Evolutionary conservation across 2,113 vertebrate genomes (phyloP), one percentile per base, ranked within the genome.

Genomic region (Psammodynastes pulverulentus): DNA sequence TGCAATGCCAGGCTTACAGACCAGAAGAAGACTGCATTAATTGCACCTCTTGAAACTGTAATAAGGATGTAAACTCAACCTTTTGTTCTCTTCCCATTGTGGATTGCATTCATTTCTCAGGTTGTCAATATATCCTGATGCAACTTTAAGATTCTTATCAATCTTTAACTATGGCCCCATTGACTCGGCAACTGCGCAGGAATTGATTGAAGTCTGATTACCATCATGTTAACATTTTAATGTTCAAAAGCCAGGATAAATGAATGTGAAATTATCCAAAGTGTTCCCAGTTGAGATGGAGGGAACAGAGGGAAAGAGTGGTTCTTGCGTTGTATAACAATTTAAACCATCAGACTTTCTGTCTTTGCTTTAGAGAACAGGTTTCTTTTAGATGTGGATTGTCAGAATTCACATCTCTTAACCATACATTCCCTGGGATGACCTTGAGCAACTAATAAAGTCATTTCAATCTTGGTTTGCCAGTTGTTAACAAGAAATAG

Each of bases 171-270:
- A 96, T 96, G 92, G 95, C 97, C 94, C 92, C 95, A 98, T 98
- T 97, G 97, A 98, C 97, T 98, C 97, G 97, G 98, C 97, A 98
- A 98, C 98, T 98, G 98, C 96, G 86, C 5, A 88, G 96, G 97
- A 98, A 98, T 98, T 98, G 97, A 98, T 98, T 98, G 97, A 97
- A 98, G 98, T 98, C 98, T 98, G 97, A 98, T 98, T 98, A 98
- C 98, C 97, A 97, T 97, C 95, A 93, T 96, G 90, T 93, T 97
- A 97, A 96, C 13, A 51, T 97, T 97, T 95, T 95, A 96, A 95
- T 95, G 88, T 84, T 95, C 90, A 87, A 87, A 94, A 92, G 93
- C 84, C 88, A 87, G 58, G 93, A 95, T 46, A 95, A 94, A 92
- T 94, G 91, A 95, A 95, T 72, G 58, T 92, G 46, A 94, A 95